Evolutionary conservation across 2,888 invertebrate species (phyloP).

Genomic region (Lordiphosa fenestrarum): DNA sequence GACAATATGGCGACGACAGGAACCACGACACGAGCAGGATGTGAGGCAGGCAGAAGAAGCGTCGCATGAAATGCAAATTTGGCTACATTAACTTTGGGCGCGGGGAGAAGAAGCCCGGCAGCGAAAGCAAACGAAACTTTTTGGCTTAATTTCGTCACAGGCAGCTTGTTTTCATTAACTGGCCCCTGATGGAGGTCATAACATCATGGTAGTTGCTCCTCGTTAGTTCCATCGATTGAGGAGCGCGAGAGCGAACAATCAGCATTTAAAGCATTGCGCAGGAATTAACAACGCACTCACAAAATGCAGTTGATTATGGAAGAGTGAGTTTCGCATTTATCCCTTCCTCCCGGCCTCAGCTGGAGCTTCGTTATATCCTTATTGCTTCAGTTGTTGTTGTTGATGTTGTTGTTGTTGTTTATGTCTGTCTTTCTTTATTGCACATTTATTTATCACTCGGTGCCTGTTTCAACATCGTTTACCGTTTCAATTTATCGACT

Average conservation of each 20-base stretch:
- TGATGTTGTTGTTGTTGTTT: slow-evolving; percentile 23
- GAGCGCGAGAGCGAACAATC: slow-evolving; percentile 53
- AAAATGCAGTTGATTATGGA: slow-evolving; percentile 57
- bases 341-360: slow-evolving; percentile 1
- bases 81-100: slow-evolving; percentile 57
- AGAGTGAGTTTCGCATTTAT: slow-evolving; percentile 30
- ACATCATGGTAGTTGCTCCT: slow-evolving; percentile 42
- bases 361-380: slow-evolving; percentile 20
- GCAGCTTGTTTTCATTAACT: slow-evolving; percentile 75
- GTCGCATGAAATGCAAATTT: slow-evolving; percentile 70
- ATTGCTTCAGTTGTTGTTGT: slow-evolving; percentile 3
- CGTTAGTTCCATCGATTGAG: slow-evolving; percentile 73
- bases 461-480: slow-evolving; percentile 47
- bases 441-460: slow-evolving; percentile 56
- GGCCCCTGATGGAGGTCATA: slow-evolving; percentile 39
- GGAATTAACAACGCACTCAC: not conserved
- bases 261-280: slow-evolving; percentile 48
- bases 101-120: not conserved
- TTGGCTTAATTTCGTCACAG: slow-evolving; percentile 54
- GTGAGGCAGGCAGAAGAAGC: slow-evolving; percentile 34
- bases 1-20: slow-evolving; percentile 49
- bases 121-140: slow-evolving; percentile 13
- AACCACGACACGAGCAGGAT: slow-evolving; percentile 14
- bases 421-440: slow-evolving; percentile 58
- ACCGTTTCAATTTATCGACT: slow-evolving; percentile 54